These are phyloP conservation scores for Cephus sareptanus DNA, from an alignment of 2,888 invertebrate genomes.

Conservation along the genomic window DNA sequence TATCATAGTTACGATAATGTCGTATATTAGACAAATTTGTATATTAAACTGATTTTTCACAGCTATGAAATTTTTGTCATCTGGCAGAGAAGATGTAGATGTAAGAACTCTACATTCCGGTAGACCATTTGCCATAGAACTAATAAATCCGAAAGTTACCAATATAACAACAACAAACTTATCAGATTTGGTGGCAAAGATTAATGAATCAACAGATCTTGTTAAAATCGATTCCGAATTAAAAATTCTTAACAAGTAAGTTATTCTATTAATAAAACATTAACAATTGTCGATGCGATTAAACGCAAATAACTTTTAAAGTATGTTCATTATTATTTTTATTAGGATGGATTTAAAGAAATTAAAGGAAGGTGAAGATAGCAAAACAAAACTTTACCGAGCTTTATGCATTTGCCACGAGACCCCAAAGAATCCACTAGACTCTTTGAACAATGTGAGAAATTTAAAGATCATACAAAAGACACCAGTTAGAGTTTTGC, in stretches of 20 bases:
- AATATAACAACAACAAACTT: slow-evolving; percentile 69
- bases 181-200: slow-evolving; percentile 69
- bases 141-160: slow-evolving; percentile 74
- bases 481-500: slow-evolving; percentile 92
- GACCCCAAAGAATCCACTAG: slow-evolving; percentile 66
- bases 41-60: slow-evolving; percentile 12
- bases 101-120: slow-evolving; percentile 93
- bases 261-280: slow-evolving; percentile 3
- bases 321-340: slow-evolving; percentile 10
- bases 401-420: slow-evolving; percentile 78
- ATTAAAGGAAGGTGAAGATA: slow-evolving; percentile 88
- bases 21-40: too few relatives aligned
- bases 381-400: slow-evolving; percentile 87
- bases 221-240: slow-evolving; percentile 73
- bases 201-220: slow-evolving; percentile 69
- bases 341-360: slow-evolving; percentile 74
- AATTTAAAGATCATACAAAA: slow-evolving; percentile 78
- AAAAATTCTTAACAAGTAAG: slow-evolving; percentile 74
- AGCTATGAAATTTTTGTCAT: slow-evolving; percentile 85
- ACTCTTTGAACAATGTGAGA: slow-evolving; percentile 69
- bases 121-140: slow-evolving; percentile 92
- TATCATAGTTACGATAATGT: slow-evolving; percentile 5
- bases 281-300: background rate
- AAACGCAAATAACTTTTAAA: background rate
- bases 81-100: slow-evolving; percentile 97